Evolutionary conservation across 1,140 invertebrate genomes (phyloP).

Genomic region (Melanaphis sacchari): DNA sequence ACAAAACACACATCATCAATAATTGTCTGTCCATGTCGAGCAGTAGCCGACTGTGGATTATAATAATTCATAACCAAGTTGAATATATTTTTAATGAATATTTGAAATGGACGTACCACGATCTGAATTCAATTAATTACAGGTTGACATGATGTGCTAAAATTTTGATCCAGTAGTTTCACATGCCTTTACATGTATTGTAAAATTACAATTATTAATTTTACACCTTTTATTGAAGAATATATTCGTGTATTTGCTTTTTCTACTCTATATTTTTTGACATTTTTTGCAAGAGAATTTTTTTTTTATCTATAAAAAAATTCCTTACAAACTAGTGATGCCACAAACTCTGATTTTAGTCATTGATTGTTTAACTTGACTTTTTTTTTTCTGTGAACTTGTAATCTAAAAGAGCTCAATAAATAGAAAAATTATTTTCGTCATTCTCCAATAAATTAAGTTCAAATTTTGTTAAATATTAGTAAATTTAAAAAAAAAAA

Average conservation of each 20-base stretch:
- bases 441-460: not conserved
- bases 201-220: not conserved
- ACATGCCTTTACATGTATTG: not conserved
- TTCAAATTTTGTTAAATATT: no score
- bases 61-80: constrained; percentile 10
- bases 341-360: no score
- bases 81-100: constrained; percentile 14
- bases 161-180: not conserved
- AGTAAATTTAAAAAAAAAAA: not conserved
- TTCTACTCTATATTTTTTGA: not conserved
- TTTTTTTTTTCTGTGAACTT: not conserved
- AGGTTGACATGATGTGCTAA: not conserved
- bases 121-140: not conserved
- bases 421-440: not conserved
- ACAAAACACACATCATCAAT: constrained; percentile 13
- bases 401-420: not conserved
- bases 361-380: not conserved
- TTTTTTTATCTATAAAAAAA: not conserved
- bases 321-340: not conserved
- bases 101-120: not conserved
- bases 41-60: not conserved
- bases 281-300: not conserved
- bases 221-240: not conserved
- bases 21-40: not conserved
- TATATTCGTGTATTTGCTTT: not conserved